Base-by-base conservation (phyloP, 2,888 invertebrate species). In the Imbricaverruca yamaguchii region DNA sequence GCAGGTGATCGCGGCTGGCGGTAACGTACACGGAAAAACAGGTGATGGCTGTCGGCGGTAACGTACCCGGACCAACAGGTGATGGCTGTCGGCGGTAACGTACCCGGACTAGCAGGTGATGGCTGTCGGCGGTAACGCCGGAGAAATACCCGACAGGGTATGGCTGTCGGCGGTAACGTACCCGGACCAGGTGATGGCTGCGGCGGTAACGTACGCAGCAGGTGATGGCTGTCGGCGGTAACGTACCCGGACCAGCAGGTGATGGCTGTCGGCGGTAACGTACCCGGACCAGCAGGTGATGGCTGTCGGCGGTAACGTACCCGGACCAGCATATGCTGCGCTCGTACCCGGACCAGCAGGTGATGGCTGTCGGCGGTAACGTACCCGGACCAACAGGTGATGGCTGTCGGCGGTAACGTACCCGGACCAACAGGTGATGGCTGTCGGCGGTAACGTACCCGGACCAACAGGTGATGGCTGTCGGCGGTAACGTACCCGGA, bases 21-120 rank as follows among this genome's bases (percentile, higher is more conserved):
- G 84, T 85, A 7, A 65, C 65, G 10, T 85, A 91, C 91, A 87
- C 89, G 86, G 81, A 94, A 89, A 15, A 93, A 91, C 78, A 94
- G 88, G 88, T 92, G 92, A 82, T 92, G 91, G 82, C 91, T 89
- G 0, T 93, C 89, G 0, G 92, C 91, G 21, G n/a, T 6, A 7
- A 65, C 65, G 10, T n/a, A 65, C 65, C n/a, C 65, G 18, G 65
- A 65, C 65, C 9, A 65, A 0, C 21, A 65, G 65, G 65, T 65
- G 59, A 15, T 59, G 59, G 59, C 15, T 59, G 12, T 59, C 12
- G 11, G 59, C 15, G 21, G n/a, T 6, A 7, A 65, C 65, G 10
- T n/a, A 65, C 65, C n/a, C 65, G 18, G 65, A 65, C 65, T 0
- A n/a, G 9, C 21, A 65, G 59, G 59, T 59, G 59, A 15, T 59